phyloP scores from a whole-genome alignment of 2,797 vertebrate species.

The Poecilia velifera region DNA sequence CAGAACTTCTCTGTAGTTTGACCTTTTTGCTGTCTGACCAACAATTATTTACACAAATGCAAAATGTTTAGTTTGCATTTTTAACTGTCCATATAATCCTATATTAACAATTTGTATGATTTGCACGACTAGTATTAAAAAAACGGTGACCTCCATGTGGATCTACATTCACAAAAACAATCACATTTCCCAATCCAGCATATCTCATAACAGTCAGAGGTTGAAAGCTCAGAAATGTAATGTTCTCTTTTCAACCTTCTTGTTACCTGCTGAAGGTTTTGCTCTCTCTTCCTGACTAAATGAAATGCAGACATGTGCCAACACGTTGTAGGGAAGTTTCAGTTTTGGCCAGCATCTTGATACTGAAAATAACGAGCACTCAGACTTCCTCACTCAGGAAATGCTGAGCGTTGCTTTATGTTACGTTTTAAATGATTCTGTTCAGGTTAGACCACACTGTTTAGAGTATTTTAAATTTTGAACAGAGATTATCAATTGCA shows the following conservation, averaged over 20 bases:
- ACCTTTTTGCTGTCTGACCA: background rate
- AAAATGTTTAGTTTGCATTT: background rate
- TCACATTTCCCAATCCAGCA: background rate
- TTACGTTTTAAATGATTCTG: background rate
- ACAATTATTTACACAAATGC: background rate
- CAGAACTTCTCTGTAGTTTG: background rate
- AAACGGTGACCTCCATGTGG: background rate
- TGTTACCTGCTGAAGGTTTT: background rate
- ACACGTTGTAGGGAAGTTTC: background rate
- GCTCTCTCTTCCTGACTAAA: background rate
- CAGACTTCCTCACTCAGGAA: background rate
- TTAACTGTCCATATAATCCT: background rate
- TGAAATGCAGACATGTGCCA: background rate
- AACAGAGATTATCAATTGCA: background rate
- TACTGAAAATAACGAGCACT: background rate
- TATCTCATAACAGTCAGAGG: too few species aligned
- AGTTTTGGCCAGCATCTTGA: background rate
- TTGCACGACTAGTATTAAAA: background rate
- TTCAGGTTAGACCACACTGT: background rate
- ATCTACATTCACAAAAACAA: background rate
- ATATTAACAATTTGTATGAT: background rate
- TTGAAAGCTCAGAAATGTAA: background rate
- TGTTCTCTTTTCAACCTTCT: background rate
- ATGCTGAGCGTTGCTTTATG: background rate
- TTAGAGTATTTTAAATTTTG: background rate